Conservation (phyloP, 2,888 invertebrate genomes). For the Neocrepidodera transversa region DNA sequence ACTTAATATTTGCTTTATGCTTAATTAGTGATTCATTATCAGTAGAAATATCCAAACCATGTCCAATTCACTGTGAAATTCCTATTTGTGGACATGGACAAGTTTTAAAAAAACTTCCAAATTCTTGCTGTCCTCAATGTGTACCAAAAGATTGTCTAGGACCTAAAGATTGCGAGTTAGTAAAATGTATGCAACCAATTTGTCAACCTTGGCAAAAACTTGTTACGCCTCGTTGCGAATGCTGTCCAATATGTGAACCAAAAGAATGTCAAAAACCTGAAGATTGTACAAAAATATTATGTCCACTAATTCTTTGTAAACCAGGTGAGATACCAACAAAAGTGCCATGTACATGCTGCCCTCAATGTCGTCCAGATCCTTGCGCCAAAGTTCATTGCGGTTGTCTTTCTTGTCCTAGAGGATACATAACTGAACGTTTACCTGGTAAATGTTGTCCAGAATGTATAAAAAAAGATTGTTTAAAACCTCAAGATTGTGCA, state of each 20-base stretch:
- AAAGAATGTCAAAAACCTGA: background rate
- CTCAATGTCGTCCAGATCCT: background rate
- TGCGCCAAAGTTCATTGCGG: background rate
- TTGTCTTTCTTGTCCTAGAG: background rate
- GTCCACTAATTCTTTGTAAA: background rate
- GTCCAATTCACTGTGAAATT: too few species aligned
- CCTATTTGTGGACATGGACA: background rate
- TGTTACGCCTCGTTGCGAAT: background rate
- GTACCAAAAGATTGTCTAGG: background rate
- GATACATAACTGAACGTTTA: background rate
- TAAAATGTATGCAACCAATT: background rate
- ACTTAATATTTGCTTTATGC: too few species aligned
- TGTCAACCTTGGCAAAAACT: background rate
- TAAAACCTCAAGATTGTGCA: background rate
- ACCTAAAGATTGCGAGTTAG: background rate
- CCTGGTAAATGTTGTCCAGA: background rate
- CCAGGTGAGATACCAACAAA: background rate
- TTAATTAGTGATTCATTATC: too few species aligned
- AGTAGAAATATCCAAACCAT: too few species aligned
- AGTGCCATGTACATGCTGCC: background rate
- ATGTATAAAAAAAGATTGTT: background rate
- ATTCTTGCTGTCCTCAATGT: conserved; percentile 3
- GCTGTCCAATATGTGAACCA: background rate
- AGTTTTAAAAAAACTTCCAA: background rate
- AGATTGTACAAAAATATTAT: background rate